Evolutionary conservation across 2,888 invertebrate species (phyloP), one percentile per base, ranked within the genome.

Genomic region (Eupithecia abbreviata): DNA sequence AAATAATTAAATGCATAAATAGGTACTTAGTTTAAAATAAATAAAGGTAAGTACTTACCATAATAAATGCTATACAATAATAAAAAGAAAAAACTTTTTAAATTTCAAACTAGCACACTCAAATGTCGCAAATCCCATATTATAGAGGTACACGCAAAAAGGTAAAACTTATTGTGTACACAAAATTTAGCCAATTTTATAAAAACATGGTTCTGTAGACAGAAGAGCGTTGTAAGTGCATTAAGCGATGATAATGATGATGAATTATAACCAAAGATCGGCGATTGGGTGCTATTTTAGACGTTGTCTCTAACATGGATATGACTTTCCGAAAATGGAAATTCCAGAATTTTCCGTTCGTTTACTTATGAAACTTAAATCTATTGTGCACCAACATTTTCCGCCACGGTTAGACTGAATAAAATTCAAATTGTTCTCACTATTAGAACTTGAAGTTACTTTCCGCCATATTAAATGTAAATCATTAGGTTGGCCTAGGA

Each of bases 181-280:
- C 62, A 62, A 30, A 30, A 30, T 30, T 62, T 62, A 66, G 51
- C 73, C 51, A 76, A 76, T 76, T 62, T 15, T 18, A 68, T n/a
- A 45, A 62, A 45, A 15, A 72, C 18, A 72, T 66, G 42, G 5
- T 15, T 43, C 4, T 76, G 58, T 75, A 76, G 75, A 80, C 73
- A 77, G 72, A 75, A 80, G 75, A 78, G 76, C 65, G 71, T 75
- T 71, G 47, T 70, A 51, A 77, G 80, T 79, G 77, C 74, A 67
- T 41, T 1, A 79, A 79, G 79, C 79, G 87, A 85, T 84, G 83
- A 82, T 82, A 76, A 82, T 83, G 80, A 73, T 80, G 51, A 77
- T 81, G 79, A 81, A 80, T 77, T 75, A 73, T 9, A 15, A 55
- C 73, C n/a, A n/a, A n/a, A n/a, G n/a, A n/a, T n/a, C n/a, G n/a